Evolutionary conservation across 2,888 invertebrate genomes (phyloP), one percentile per base, ranked within the genome.

Genomic region (Ophion slaviceki): DNA sequence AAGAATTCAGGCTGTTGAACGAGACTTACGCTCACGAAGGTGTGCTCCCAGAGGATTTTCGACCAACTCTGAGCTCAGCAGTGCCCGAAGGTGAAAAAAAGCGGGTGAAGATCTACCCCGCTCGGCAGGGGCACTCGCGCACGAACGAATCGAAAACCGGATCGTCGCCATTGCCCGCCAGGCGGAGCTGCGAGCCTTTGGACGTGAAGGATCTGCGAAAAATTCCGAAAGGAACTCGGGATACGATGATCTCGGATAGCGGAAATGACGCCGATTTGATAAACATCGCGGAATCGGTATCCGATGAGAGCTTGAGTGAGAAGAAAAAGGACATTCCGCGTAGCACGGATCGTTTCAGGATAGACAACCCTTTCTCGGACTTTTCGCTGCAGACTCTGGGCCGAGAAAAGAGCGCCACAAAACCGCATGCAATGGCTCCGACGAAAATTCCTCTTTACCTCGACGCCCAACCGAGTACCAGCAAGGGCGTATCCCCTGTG

Each of bases 291-390:
- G 11, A 20, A 11, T 75, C 47, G 10, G 75, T 66, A 8, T 68
- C 77, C 6, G 62, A 74, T 24, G 68, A 70, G 10, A 72, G 45
- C n/a, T 40, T 66, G 2, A 11, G 59, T 11, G 75, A 7, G 20
- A 59, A 36, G 6, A 66, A 7, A 7, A 62, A 74, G 6, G n/a
- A 77, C 5, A 40, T 20, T n/a, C 57, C 32, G 5, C 24, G 53
- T 24, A 75, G 47, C 10, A 10, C 36, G n/a, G 80, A 86, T 45
- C 20, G 47, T 32, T 88, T 88, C 67, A 85, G 59, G n/a, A 88
- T 88, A 32, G 86, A 86, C 45, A 76, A 84, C 66, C 83, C 86
- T 20, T 85, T 89, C 17, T 87, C 88, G 10, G 88, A 89, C 77
- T 88, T 89, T 72, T 87, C 88, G 2, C 78, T 88, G 1, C 87